Base-by-base conservation (phyloP, 1,140 invertebrate genomes). In the Eurosta solidaginis region DNA sequence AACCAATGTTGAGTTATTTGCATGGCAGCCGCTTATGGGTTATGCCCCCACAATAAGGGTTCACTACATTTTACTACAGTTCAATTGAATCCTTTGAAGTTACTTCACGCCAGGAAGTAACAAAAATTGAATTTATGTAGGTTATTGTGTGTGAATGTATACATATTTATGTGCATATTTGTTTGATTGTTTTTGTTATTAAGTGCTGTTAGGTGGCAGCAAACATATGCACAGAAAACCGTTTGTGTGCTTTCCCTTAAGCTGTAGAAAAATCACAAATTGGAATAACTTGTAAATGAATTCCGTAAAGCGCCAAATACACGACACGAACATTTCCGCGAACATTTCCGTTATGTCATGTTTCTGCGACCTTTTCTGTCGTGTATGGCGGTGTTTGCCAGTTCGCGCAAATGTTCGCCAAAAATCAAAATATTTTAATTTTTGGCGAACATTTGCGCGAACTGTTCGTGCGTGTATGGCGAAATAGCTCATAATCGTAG, bases 11-110 rank as follows among this genome's bases (percentile, higher is more conserved):
- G 20, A 25, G 22, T 52, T 52, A 52, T n/a, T n/a, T n/a, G n/a
- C 49, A 20, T 22, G 49, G 49, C 20, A 52, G 49, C 49, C 22
- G 22, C 20, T 25, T 25, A 25, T 47, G 45, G 45, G 7, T 47
- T 3, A 9, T 36, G 59, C 12, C 10, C 7, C 59, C 33, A 17
- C n/a, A 40, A 68, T 3, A 68, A 68, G 33, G 33, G 59, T 42
- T 68, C 59, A 68, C 59, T 40, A 68, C 9, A 33, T 63, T 63
- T 10, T 36, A 29, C 27, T 68, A 20, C 6, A 68, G 33, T 68
- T 68, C 59, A 68, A 68, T 68, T 68, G 59, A 68, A 68, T 40
- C 59, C 59, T 68, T 68, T 68, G 59, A 68, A 68, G 59, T 68
- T 40, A 42, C 59, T 68, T 68, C 54, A 68, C 59, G 59, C 33